Percentiles rank a stretch among this genome's conserved stretches.
These are phyloP conservation scores for Colinus virginianus DNA, from an alignment of 2,113 vertebrate species.

Conservation along the genomic window DNA sequence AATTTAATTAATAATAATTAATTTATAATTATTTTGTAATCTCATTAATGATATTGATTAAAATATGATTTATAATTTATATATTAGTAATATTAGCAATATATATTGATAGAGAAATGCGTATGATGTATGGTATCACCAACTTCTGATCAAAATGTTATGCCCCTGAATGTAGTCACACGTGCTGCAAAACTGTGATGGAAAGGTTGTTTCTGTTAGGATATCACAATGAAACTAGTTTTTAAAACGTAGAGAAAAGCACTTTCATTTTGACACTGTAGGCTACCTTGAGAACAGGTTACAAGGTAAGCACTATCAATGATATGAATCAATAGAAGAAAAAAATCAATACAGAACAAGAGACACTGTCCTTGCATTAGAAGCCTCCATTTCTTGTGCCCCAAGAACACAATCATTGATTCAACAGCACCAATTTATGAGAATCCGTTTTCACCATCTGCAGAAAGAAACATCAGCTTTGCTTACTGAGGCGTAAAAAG, in stretches of 20 bases:
- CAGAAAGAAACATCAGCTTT: background rate
- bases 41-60: no score
- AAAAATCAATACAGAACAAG: background rate
- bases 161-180: background rate
- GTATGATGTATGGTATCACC: background rate
- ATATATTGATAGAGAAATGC: background rate
- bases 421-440: background rate
- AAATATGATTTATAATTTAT: no score
- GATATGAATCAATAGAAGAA: conserved; percentile 26
- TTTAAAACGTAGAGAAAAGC: background rate
- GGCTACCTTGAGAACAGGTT: conserved; percentile 19
- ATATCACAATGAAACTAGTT: background rate
- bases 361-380: conserved; percentile 9
- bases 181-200: background rate
- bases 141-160: background rate
- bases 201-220: background rate
- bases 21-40: no score
- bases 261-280: background rate
- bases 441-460: background rate
- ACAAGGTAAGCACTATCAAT: conserved; percentile 16
- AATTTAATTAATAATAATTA: no score
- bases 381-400: background rate
- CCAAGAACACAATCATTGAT: conserved; percentile 6
- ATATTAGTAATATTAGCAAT: no score
- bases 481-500: background rate